phyloP scores from a whole-genome alignment of 2,113 vertebrate genomes.

The Perca flavescens region DNA sequence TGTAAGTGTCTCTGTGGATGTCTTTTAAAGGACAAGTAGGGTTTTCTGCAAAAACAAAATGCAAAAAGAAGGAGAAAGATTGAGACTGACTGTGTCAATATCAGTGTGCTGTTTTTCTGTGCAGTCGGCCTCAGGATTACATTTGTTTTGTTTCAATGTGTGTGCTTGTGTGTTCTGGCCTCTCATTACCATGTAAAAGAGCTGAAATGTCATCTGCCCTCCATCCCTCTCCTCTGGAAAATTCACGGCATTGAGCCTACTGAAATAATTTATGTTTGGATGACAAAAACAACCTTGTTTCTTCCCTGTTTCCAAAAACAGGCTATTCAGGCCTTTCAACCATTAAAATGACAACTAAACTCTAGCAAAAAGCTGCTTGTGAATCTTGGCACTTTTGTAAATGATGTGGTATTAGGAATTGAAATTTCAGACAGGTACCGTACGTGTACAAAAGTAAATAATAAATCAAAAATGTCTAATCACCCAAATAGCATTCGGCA shows the following conservation, averaged over 20 bases:
- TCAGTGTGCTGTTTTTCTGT: not conserved
- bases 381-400: not conserved
- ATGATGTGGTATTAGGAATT: not conserved
- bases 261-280: not conserved
- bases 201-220: conserved; percentile 2
- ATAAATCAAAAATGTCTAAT: not conserved
- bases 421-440: not conserved
- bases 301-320: not conserved
- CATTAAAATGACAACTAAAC: not conserved
- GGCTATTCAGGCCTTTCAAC: not conserved
- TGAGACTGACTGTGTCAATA: not conserved
- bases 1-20: not conserved
- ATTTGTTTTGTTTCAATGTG: not conserved
- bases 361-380: not conserved
- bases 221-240: conserved; percentile 1
- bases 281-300: not conserved
- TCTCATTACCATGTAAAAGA: conserved; percentile 31
- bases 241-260: not conserved
- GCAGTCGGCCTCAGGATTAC: not conserved
- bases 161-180: conserved; percentile 11
- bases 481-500: not conserved
- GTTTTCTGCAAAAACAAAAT: not conserved
- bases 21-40: not conserved
- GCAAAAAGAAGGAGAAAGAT: not conserved
- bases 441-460: not conserved